Evolutionary conservation across 2,888 invertebrate species (phyloP), one percentile per base, ranked within the genome.

Genomic region (Luffia ferchaultella): DNA sequence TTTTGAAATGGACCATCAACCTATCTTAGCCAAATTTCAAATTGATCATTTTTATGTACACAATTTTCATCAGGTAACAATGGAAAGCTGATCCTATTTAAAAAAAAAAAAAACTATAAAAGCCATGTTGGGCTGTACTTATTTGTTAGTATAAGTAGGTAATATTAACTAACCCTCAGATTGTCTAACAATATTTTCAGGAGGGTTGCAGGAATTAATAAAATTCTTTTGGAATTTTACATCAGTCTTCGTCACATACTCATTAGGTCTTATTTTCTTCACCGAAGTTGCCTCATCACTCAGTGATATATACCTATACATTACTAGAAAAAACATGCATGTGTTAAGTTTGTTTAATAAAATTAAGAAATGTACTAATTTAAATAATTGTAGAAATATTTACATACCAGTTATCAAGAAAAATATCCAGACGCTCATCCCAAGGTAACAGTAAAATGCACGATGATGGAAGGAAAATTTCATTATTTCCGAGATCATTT

Each of bases 391-490:
- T n/a, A n/a, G n/a, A n/a, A n/a, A n/a, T n/a, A n/a, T n/a, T n/a
- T n/a, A 56, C 65, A 75, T 70, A 90, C 90, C 92, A 60, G 90
- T 91, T 55, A 93, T 89, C 19, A 93, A 77, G 51, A 93, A 83
- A 68, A 92, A 89, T 66, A 93, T 93, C 93, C 93, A 93, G 57
- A 93, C 68, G 72, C 89, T 92, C 78, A 93, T 88, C 52, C 93
- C 87, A 60, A 93, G 77, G 67, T 93, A 93, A 76, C 93, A 93
- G 65, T 93, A 93, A 65, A 93, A 86, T 20, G 93, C 92, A 63
- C 91, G 86, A 66, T 91, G 92, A 64, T 93, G 92, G 60, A 80
- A 83, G 5, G 84, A 73, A 65, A 80, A 79, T 67, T 79, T 83
- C 76, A 82, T 78, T 55, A 73, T 76, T 70, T 73, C 73, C 51